Percentiles rank a stretch among this genome's conserved stretches.
Evolutionary conservation across 2,113 vertebrate species (phyloP).

Genomic region (Zosterops lateralis): DNA sequence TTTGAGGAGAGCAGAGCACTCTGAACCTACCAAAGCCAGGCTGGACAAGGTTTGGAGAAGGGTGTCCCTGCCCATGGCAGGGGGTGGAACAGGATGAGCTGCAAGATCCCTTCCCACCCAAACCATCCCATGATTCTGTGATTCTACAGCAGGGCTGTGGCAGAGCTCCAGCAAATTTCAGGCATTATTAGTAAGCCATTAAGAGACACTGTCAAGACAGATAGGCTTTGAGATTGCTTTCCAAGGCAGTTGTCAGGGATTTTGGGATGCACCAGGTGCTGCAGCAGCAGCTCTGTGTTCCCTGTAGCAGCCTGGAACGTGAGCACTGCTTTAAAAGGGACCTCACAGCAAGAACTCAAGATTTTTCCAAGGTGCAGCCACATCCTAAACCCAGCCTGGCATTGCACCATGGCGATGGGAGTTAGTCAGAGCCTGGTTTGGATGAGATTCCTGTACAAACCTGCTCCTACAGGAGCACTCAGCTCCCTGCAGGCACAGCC

Average conservation of each 20-base stretch:
- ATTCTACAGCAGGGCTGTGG: background rate
- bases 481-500: background rate
- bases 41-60: background rate
- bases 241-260: slow-evolving; percentile 15
- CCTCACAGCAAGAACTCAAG: background rate
- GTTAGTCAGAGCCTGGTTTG: background rate
- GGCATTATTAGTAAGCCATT: slow-evolving; percentile 22
- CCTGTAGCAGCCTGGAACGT: background rate
- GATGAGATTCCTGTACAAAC: background rate
- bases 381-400: background rate
- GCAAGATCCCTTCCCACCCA: background rate
- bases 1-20: background rate
- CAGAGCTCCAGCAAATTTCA: background rate
- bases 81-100: background rate
- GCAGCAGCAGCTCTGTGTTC: slow-evolving; percentile 8
- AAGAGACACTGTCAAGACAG: slow-evolving; percentile 12
- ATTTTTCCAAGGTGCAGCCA: background rate
- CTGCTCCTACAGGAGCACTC: background rate
- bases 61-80: background rate
- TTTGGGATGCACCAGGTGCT: background rate
- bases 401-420: accelerated
- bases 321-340: background rate
- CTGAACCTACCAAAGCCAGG: background rate
- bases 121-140: background rate
- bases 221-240: background rate